Evolutionary conservation across 2,113 vertebrate species (phyloP).

Genomic region (Bagarius yarrelli): DNA sequence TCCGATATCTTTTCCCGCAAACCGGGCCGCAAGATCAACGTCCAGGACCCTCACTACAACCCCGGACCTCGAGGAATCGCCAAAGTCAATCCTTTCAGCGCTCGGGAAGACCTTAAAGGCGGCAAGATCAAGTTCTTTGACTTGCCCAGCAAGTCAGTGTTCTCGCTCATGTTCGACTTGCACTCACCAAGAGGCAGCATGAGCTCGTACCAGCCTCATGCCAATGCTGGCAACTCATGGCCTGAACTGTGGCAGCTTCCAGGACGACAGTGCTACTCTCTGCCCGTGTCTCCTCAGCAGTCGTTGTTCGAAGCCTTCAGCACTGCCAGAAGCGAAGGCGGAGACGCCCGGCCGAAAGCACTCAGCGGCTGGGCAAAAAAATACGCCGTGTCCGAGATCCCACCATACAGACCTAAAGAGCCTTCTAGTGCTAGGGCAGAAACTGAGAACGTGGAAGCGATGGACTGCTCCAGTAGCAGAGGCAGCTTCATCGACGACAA

Average conservation of each 20-base stretch:
- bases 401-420: slow-evolving; percentile 77
- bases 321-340: slow-evolving; percentile 67
- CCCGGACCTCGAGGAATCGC: slow-evolving; percentile 67
- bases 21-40: slow-evolving; percentile 80
- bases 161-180: slow-evolving; percentile 91
- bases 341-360: slow-evolving; percentile 68
- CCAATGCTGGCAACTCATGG: slow-evolving; percentile 49
- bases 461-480: slow-evolving; percentile 85
- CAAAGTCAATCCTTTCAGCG: slow-evolving; percentile 94
- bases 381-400: slow-evolving; percentile 86
- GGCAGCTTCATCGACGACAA: slow-evolving; percentile 49
- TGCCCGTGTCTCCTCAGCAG: slow-evolving; percentile 85
- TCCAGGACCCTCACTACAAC: slow-evolving; percentile 88
- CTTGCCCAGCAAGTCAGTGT: slow-evolving; percentile 93
- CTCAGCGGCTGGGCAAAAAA: slow-evolving; percentile 79
- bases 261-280: slow-evolving; percentile 82
- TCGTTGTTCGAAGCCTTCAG: slow-evolving; percentile 70
- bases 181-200: slow-evolving; percentile 78
- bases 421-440: slow-evolving; percentile 25
- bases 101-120: slow-evolving; percentile 92
- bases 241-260: slow-evolving; percentile 63
- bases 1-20: slow-evolving; percentile 94
- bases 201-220: slow-evolving; percentile 58
- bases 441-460: slow-evolving; percentile 79
- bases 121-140: slow-evolving; percentile 96